Conservation (phyloP, 1,140 invertebrate genomes). For the Philopotamus ludificatus region DNA sequence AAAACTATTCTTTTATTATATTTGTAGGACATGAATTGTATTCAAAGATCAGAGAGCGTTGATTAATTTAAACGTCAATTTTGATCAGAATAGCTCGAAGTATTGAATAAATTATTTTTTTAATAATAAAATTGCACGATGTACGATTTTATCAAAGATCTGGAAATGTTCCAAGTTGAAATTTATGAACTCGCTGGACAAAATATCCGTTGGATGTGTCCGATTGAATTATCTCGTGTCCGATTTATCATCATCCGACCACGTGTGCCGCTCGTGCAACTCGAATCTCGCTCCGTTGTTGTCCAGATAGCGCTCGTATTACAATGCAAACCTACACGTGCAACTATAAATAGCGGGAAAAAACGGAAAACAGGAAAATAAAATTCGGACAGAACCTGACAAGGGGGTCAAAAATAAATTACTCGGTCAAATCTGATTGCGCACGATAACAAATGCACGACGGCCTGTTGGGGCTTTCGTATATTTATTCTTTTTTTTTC, state of each 20-base stretch:
- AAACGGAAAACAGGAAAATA: constrained; percentile 1
- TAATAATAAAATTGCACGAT: not conserved
- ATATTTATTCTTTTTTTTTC: too few relatives aligned
- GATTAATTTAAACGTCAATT: not conserved
- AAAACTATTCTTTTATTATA: not conserved
- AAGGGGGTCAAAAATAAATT: constrained; percentile 16
- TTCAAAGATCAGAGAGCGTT: not conserved
- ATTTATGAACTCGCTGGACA: not conserved
- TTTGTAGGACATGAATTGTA: not conserved
- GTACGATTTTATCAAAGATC: not conserved
- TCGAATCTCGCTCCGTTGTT: not conserved
- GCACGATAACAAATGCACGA: too few relatives aligned
- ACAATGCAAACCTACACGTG: not conserved
- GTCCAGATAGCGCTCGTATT: constrained; percentile 3
- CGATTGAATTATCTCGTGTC: constrained; percentile 21
- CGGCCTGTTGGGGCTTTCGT: too few relatives aligned
- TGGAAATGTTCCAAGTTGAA: not conserved
- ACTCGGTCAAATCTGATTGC: constrained; percentile 9
- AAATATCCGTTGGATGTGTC: not conserved
- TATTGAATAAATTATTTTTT: not conserved
- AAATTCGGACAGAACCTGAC: not conserved
- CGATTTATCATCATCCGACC: constrained; percentile 15
- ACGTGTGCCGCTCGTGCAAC: not conserved
- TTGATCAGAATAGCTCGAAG: not conserved
- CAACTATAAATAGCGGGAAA: not conserved